Evolutionary conservation across 2,888 invertebrate genomes (phyloP), one percentile per base, ranked within the genome.

Genomic region (Panzeria rudis): DNA sequence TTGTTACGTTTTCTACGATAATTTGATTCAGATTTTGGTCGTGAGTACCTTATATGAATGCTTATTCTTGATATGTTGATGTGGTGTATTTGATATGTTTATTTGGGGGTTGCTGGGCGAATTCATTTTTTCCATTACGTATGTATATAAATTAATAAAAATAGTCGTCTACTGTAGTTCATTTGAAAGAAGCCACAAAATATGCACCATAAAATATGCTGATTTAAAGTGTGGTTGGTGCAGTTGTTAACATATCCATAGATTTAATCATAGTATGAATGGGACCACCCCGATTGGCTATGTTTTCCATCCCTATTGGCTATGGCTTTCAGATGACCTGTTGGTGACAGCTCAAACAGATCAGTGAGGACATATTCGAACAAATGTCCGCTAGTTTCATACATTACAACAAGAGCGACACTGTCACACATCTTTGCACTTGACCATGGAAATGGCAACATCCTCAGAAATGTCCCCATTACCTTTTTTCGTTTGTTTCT

Each of bases 141-240:
- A 35, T 17, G 17, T 13, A 20, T n/a, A 5, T 29, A 23, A 20
- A n/a, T 20, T 20, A 11, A n/a, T n/a, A n/a, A n/a, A n/a, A n/a
- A n/a, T n/a, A 50, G 23, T 7, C 4, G 32, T 20, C 29, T 35
- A 25, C 54, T 59, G 44, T 69, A 56, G 38, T 61, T 62, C 50
- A 69, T 71, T 71, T 47, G 2, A 38, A 66, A 54, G 86, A 85
- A 84, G 86, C 87, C 87, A 72, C 80, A 87, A 86, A 83, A 64
- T 87, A 87, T 86, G 86, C 87, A 64, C 35, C 71, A 85, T 44
- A 82, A 61, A 82, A 35, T 62, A 56, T 69, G 61, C 9, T 72
- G 23, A 64, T 52, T 64, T 32, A 6, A 32, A 9, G 15, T 61
- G 29, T 61, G 15, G 13, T 71, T 13, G 25, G 41, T 52, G 35